Conservation (phyloP, 1,140 invertebrate genomes). For the Piezodorus guildinii region DNA sequence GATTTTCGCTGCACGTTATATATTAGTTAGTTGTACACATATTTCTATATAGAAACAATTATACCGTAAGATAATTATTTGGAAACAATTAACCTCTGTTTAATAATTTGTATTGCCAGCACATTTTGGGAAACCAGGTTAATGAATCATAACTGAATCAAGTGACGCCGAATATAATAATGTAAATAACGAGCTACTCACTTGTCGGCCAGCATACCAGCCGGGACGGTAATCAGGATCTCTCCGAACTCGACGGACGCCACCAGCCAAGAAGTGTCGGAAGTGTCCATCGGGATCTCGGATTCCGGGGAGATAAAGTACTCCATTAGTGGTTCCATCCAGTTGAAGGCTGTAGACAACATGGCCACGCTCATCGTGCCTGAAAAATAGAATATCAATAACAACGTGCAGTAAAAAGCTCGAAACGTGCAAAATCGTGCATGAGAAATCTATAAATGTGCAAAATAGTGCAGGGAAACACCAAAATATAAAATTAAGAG, state of each 20-base stretch:
- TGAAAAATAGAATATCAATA: too few relatives aligned
- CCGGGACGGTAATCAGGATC: conserved; percentile 5
- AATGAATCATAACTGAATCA: neutral
- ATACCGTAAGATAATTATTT: neutral
- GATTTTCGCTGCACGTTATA: too few relatives aligned
- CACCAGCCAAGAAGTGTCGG: conserved; percentile 22
- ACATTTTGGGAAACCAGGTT: neutral
- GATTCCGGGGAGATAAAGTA: conserved; percentile 1
- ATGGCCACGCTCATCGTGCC: conserved; percentile 12
- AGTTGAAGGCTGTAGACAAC: conserved; percentile 16
- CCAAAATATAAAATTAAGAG: too few relatives aligned
- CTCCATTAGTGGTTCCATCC: conserved; percentile 22
- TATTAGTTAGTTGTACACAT: neutral
- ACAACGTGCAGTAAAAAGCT: too few relatives aligned
- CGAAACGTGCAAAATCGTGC: too few relatives aligned
- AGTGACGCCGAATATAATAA: neutral
- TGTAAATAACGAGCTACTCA: conserved; percentile 10
- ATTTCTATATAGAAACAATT: neutral
- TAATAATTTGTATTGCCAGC: neutral
- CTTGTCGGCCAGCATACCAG: conserved; percentile 49
- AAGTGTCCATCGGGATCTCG: conserved; percentile 18
- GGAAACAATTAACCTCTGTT: neutral
- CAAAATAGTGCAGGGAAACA: too few relatives aligned
- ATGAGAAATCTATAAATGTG: too few relatives aligned
- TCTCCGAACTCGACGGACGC: conserved; percentile 22